phyloP scores from a whole-genome alignment of 2,888 invertebrate species.

The Hipparchia sbordonii region DNA sequence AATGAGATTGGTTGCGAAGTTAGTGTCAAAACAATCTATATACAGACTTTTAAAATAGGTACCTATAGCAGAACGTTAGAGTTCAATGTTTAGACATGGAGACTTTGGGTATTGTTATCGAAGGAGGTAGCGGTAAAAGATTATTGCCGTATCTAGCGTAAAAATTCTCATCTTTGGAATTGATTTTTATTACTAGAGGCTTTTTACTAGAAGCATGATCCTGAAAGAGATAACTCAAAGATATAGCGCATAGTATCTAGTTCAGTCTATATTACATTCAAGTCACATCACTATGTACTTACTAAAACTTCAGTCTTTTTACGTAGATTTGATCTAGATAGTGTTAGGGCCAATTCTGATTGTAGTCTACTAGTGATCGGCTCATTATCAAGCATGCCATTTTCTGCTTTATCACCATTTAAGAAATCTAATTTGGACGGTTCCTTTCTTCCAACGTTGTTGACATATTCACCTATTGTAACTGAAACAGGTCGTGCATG shows the following conservation, averaged over 20 bases:
- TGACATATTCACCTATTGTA: slow-evolving; percentile 87
- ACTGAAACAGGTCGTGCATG: slow-evolving; percentile 85
- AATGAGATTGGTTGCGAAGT: not conserved
- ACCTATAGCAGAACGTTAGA: not conserved
- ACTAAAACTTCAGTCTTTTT: slow-evolving; percentile 87
- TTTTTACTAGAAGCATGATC: slow-evolving; percentile 51
- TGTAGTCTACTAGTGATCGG: slow-evolving; percentile 86
- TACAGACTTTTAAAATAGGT: slow-evolving; percentile 5
- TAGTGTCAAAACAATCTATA: not conserved
- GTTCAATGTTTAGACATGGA: slow-evolving; percentile 45
- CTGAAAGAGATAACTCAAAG: slow-evolving; percentile 61
- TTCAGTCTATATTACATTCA: not conserved
- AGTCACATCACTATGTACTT: slow-evolving; percentile 51
- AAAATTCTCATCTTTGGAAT: slow-evolving; percentile 71
- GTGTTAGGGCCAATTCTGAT: slow-evolving; percentile 88
- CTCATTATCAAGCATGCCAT: slow-evolving; percentile 66
- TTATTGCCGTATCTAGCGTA: slow-evolving; percentile 78
- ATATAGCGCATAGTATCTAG: slow-evolving; percentile 19
- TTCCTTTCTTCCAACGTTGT: slow-evolving; percentile 81
- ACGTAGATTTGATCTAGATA: slow-evolving; percentile 89
- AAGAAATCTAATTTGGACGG: slow-evolving; percentile 89
- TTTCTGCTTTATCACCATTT: slow-evolving; percentile 69
- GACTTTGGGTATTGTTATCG: slow-evolving; percentile 76
- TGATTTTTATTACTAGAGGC: slow-evolving; percentile 43
- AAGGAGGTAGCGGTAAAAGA: slow-evolving; percentile 73